A percentile compares a stretch with the other conserved stretches of the same genome.
Conservation (phyloP, 2,797 vertebrate species). For the Eleutherodactylus coqui region DNA sequence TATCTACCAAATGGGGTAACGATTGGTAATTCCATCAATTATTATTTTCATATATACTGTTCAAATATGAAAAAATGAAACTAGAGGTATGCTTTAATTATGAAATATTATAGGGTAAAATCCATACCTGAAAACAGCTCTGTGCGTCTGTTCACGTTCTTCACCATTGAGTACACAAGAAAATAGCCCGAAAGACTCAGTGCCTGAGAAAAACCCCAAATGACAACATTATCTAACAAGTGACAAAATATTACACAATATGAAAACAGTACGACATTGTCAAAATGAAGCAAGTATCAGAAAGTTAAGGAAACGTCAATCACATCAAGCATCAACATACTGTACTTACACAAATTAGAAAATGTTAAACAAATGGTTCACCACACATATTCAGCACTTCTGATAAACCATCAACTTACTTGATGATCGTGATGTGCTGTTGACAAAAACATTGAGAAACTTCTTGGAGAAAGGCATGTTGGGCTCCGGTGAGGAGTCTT, state of each 20-base stretch:
- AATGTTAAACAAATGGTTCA: neutral
- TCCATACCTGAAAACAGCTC: conserved; percentile 94
- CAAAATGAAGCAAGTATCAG: neutral
- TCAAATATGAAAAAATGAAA: too few species aligned
- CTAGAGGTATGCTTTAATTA: too few species aligned
- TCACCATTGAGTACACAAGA: conserved; percentile 94
- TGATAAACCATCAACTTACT: conserved; percentile 80
- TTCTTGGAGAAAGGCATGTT: conserved; percentile 98
- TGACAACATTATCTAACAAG: neutral
- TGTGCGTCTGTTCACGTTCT: conserved; percentile 94
- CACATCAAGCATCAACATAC: neutral
- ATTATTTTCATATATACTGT: too few species aligned
- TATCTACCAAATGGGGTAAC: too few species aligned
- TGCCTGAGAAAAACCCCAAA: conserved; percentile 76
- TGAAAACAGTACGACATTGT: neutral
- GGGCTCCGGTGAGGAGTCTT: conserved; percentile 92
- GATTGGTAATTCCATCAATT: too few species aligned
- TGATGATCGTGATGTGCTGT: conserved; percentile 95
- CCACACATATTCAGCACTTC: neutral
- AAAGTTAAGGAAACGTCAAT: neutral
- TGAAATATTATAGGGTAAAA: neutral
- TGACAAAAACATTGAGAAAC: conserved; percentile 98
- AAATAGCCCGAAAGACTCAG: conserved; percentile 96
- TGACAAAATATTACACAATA: neutral
- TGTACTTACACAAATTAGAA: neutral